Evolutionary conservation across 2,797 vertebrate species (phyloP).

Genomic region (Anomalospiza imberbis): DNA sequence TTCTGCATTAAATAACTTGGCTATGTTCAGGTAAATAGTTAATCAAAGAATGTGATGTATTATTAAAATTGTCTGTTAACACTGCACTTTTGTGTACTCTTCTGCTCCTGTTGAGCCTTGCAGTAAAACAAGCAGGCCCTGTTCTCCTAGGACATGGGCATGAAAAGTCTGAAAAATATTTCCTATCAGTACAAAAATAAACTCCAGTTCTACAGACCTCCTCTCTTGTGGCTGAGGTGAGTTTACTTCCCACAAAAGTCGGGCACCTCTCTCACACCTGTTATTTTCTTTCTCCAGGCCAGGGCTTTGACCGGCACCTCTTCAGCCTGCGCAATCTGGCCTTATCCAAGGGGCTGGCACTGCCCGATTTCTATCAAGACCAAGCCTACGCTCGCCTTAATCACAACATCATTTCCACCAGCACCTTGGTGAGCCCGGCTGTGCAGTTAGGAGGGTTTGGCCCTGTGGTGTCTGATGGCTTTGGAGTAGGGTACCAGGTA

Average conservation of each 20-base stretch:
- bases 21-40: not conserved
- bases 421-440: conserved; percentile 88
- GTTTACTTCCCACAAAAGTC: not conserved
- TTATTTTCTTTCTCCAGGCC: conserved; percentile 74
- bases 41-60: not conserved
- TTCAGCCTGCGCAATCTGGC: conserved; percentile 86
- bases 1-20: not conserved
- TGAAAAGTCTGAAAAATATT: not conserved
- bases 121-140: not conserved
- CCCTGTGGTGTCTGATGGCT: conserved; percentile 91
- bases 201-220: not conserved
- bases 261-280: not conserved
- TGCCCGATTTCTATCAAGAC: conserved; percentile 86
- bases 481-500: conserved; percentile 88
- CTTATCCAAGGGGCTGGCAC: conserved; percentile 68
- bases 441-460: conserved; percentile 90
- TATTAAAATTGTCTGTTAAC: not conserved
- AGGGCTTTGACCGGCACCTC: conserved; percentile 96
- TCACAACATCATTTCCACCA: conserved; percentile 96
- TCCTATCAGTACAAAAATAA: not conserved
- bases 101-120: not conserved
- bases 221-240: not conserved
- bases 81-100: not conserved
- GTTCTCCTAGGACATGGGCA: accelerated
- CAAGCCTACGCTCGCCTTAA: conserved; percentile 87